Evolutionary conservation across 2,113 vertebrate genomes (phyloP).

Genomic region (Perca flavescens): DNA sequence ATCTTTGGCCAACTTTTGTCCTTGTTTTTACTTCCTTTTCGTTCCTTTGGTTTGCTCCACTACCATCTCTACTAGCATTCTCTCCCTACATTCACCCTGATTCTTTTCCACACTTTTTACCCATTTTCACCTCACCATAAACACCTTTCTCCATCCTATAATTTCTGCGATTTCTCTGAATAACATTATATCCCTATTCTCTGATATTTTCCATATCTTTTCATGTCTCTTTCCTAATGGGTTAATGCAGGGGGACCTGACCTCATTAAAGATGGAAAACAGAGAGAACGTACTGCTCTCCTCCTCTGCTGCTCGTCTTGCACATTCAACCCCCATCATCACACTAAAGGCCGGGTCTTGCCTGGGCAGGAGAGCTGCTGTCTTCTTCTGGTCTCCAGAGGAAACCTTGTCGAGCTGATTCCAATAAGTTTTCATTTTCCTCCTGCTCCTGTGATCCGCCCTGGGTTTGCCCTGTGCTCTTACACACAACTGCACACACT

Average conservation of each 20-base stretch:
- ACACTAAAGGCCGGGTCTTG: slow-evolving; percentile 42
- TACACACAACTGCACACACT: slow-evolving; percentile 21
- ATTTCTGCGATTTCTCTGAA: not conserved
- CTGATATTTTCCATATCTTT: not conserved
- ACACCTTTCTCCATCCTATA: not conserved
- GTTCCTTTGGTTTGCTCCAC: slow-evolving; percentile 15
- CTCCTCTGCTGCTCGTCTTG: slow-evolving; percentile 23
- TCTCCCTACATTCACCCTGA: not conserved
- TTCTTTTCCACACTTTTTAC: not conserved
- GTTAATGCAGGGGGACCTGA: slow-evolving; percentile 10
- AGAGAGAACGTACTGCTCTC: slow-evolving; percentile 19
- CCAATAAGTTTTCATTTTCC: slow-evolving; percentile 57
- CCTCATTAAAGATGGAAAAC: slow-evolving; percentile 63
- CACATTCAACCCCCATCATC: slow-evolving; percentile 44
- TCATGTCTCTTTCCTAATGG: slow-evolving; percentile 4
- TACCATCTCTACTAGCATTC: slow-evolving; percentile 14
- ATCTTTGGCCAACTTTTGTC: slow-evolving; percentile 59
- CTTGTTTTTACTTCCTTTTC: not conserved
- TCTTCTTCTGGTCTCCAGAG: slow-evolving; percentile 52
- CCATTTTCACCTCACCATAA: not conserved
- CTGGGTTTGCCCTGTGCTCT: slow-evolving; percentile 22
- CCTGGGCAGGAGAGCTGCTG: slow-evolving; percentile 43
- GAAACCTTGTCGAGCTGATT: slow-evolving; percentile 46
- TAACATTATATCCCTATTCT: slow-evolving; percentile 2
- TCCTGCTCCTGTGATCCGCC: slow-evolving; percentile 29